These are phyloP conservation scores for Mesorhabditis sp. DNA, from an alignment of 2,888 invertebrate genomes.

Conservation along the genomic window DNA sequence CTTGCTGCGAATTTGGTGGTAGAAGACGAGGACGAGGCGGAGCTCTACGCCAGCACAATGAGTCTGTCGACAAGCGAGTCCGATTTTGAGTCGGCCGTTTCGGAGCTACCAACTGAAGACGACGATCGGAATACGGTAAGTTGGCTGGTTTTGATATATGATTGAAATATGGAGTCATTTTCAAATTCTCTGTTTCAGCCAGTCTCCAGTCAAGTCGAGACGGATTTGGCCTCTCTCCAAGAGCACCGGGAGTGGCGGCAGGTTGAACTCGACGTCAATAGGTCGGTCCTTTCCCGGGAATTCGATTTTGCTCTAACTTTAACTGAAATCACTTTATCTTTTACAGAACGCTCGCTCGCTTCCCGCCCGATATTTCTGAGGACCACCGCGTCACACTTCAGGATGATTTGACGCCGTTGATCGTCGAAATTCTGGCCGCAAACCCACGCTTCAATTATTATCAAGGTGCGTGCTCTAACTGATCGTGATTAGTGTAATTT, in stretches of 20 bases:
- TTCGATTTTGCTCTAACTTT: too few relatives aligned
- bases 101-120: background rate
- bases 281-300: background rate
- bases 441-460: constrained; percentile 55
- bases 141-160: background rate
- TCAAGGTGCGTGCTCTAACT: constrained; percentile 39
- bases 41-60: background rate
- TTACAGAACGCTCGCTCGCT: constrained; percentile 51
- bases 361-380: constrained; percentile 54
- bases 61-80: background rate
- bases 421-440: constrained; percentile 47
- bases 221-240: constrained; percentile 35
- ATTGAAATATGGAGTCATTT: background rate
- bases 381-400: constrained; percentile 36
- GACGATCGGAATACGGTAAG: background rate
- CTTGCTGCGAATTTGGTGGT: constrained; percentile 29
- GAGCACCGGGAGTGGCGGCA: constrained; percentile 53
- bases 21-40: constrained; percentile 17
- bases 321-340: background rate
- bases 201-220: background rate
- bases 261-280: constrained; percentile 54
- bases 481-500: constrained; percentile 8
- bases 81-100: constrained; percentile 1
- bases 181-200: too few relatives aligned
- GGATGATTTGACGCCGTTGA: constrained; percentile 49